These are phyloP conservation scores for Umimayanthus kanabou DNA, from an alignment of 92 coral and sea anemone genomes.

Conservation along the genomic window DNA sequence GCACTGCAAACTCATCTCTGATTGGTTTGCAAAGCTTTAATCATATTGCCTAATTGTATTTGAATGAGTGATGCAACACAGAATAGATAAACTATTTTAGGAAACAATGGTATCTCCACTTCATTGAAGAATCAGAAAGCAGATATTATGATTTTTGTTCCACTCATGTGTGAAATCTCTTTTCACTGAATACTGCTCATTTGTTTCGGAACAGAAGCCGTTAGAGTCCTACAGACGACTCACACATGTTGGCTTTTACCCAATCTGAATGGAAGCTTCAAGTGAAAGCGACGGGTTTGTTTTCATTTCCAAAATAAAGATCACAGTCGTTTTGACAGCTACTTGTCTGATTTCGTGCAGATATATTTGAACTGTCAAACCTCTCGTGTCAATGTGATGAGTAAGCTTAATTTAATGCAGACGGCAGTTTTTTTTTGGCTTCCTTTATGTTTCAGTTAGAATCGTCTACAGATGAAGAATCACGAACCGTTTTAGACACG, in stretches of 20 bases:
- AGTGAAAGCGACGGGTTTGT: background rate
- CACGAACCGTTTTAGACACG: background rate
- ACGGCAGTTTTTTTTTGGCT: background rate
- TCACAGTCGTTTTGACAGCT: conserved; percentile 22
- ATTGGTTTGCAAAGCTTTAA: conserved; percentile 9
- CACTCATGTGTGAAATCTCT: conserved; percentile 29
- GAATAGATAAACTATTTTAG: conserved; percentile 20
- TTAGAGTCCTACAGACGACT: background rate
- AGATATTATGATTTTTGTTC: conserved; percentile 14
- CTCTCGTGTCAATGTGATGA: conserved; percentile 28
- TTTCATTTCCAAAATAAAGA: conserved; percentile 2
- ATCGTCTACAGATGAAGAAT: background rate
- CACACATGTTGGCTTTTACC: background rate
- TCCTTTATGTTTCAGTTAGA: conserved; percentile 39
- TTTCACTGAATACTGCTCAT: conserved; percentile 7
- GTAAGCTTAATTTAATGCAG: conserved; percentile 27
- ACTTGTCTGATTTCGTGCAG: conserved; percentile 38
- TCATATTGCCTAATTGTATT: conserved; percentile 16
- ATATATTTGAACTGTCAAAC: conserved; percentile 32
- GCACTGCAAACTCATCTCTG: background rate
- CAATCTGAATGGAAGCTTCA: background rate
- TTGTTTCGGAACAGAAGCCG: background rate
- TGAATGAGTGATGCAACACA: conserved; percentile 17
- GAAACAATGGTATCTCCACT: conserved; percentile 36
- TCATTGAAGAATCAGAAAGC: conserved; percentile 30